These are phyloP conservation scores for Drosophila falleni DNA, from an alignment of 2,888 invertebrate genomes.

Conservation along the genomic window DNA sequence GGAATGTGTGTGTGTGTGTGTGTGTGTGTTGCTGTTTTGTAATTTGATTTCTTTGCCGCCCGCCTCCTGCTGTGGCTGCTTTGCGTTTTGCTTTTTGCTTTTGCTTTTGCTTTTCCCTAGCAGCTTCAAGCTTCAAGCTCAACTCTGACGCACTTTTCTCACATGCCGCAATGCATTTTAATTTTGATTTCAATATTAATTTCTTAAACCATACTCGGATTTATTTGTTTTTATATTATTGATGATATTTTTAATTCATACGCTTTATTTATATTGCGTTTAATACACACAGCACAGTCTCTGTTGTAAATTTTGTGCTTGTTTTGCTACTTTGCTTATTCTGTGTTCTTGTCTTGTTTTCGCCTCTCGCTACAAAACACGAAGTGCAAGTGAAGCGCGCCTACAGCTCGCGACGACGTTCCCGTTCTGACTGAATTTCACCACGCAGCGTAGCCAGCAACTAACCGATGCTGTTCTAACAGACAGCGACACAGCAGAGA, in stretches of 20 bases:
- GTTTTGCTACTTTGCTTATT: conserved; percentile 1
- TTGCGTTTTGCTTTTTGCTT: conserved; percentile 26
- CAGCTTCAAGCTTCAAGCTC: not conserved
- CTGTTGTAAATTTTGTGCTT: not conserved
- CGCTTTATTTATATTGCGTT: not conserved
- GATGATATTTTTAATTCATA: not conserved
- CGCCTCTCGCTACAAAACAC: conserved; percentile 71
- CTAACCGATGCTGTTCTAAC: conserved; percentile 25
- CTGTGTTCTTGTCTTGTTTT: conserved; percentile 42
- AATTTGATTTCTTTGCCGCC: conserved; percentile 78
- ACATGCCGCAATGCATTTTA: conserved; percentile 24
- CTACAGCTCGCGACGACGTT: conserved; percentile 86
- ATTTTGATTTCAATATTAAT: conserved; percentile 6
- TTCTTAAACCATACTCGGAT: no score
- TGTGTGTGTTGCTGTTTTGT: conserved; percentile 75
- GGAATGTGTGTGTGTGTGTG: conserved; percentile 19
- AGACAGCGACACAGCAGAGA: no score
- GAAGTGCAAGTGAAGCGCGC: conserved; percentile 74
- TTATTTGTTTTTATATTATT: no score
- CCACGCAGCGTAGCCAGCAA: conserved; percentile 70
- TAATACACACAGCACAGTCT: not conserved
- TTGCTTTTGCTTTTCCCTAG: not conserved
- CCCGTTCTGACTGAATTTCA: conserved; percentile 86
- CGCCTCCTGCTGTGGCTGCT: conserved; percentile 56
- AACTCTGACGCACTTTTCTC: conserved; percentile 67